Evolutionary conservation across 2,797 vertebrate species (phyloP).

Genomic region (Enteromius radiatus): DNA sequence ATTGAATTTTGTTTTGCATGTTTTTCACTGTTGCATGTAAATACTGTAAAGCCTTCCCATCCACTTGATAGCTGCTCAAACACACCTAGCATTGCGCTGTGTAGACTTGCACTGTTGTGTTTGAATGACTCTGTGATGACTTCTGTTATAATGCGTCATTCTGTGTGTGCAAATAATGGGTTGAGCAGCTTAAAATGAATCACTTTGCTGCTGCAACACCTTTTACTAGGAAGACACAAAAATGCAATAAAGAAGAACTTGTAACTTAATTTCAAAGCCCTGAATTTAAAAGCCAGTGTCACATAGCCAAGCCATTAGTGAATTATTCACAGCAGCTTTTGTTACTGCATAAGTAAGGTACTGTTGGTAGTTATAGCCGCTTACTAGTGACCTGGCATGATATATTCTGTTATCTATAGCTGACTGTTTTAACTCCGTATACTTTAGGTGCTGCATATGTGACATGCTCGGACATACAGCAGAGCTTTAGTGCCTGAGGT

Average conservation of each 20-base stretch:
- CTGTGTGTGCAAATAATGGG: constrained; percentile 5
- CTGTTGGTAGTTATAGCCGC: constrained; percentile 27
- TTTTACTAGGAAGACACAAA: background rate
- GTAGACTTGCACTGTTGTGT: background rate
- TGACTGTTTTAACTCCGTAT: constrained; percentile 1
- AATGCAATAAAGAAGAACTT: background rate
- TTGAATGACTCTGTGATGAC: background rate
- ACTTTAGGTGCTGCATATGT: background rate
- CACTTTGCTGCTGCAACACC: background rate
- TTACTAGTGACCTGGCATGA: constrained; percentile 31
- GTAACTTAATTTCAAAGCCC: constrained; percentile 16
- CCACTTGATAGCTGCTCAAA: background rate
- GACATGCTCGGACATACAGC: background rate
- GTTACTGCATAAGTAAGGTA: constrained; percentile 28
- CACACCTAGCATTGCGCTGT: background rate
- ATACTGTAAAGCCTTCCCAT: background rate
- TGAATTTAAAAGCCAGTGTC: constrained; percentile 9
- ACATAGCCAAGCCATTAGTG: constrained; percentile 1
- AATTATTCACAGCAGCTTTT: constrained; percentile 44
- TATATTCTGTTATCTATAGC: background rate
- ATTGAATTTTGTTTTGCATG: background rate
- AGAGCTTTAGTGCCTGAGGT: background rate
- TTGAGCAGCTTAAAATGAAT: constrained; percentile 1
- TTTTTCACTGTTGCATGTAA: background rate
- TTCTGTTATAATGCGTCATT: background rate